Evolutionary conservation across 2,797 vertebrate species (phyloP), one percentile per base, ranked within the genome.

Genomic region (Protonibea diacanthus): DNA sequence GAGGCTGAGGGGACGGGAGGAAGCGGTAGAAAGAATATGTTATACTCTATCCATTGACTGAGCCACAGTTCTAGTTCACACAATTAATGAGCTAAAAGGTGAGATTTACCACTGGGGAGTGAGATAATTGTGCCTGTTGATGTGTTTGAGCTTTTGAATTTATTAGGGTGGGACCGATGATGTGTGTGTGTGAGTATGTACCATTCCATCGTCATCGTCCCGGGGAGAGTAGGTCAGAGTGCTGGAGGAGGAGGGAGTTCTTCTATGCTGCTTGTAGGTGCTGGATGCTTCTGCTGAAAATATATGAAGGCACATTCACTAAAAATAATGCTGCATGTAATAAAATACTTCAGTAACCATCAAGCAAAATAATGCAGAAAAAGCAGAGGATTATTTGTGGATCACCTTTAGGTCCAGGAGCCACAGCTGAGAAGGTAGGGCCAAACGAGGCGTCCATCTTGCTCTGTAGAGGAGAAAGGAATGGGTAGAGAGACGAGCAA

Each of bases 191-290:
- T 9, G 48, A 10, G 53, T 67, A 57, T 21, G 88, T 95, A 99
- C 98, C 98, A 99, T 98, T 90, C 96, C 93, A 78, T 99, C 98
- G 0, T 99, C 98, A 12, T 99, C 98, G 0, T 99, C 98, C 0
- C 97, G 95, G 0, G 97, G 95, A 40, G 98, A 97, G 93, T 97
- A 99, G 69, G 97, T 96, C 5, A 99, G 95, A 1, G 97, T 97
- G 94, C 97, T 99, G 81, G 98, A 98, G 64, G 98, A 96, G n/a
- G 98, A 99, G 0, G 98, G 97, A 0, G 97, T 99, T 87, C 97
- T 95, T 40, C 97, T 96, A 65, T 99, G 98, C 93, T 98, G 97
- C 71, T 99, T 99, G 77, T 97, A 98, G 1, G 93, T 97, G 76
- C 90, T 96, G 86, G 95, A 93, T 33, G 95, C 95, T 14, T 99